Percentiles rank a stretch among this genome's conserved stretches.
Conservation (phyloP, 2,113 vertebrate genomes). For the Tinamus guttatus region DNA sequence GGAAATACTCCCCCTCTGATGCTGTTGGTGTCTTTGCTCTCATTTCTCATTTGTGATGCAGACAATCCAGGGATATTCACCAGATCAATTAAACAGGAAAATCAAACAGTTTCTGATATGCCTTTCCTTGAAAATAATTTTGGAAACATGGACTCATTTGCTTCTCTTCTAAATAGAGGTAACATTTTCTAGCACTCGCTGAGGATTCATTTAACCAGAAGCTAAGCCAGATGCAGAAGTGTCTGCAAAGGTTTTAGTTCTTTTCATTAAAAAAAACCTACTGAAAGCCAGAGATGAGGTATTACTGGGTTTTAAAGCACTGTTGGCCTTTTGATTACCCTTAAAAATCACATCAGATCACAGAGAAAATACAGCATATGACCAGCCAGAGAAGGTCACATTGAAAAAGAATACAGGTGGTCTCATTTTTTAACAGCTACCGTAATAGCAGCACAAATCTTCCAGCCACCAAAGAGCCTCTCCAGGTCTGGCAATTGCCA, state of each 20-base stretch:
- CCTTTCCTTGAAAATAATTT: conserved; percentile 2
- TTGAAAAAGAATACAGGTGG: conserved; percentile 58
- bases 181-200: conserved; percentile 58
- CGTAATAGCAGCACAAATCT: conserved; percentile 55
- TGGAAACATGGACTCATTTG: conserved; percentile 23
- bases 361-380: conserved; percentile 28
- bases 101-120: background rate
- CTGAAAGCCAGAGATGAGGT: background rate
- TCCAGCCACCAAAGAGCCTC: conserved; percentile 36
- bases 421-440: conserved; percentile 50
- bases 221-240: conserved; percentile 16
- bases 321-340: conserved; percentile 37
- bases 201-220: background rate
- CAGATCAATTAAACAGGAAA: background rate
- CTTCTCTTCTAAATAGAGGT: conserved; percentile 54
- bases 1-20: background rate
- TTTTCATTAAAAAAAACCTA: background rate
- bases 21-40: background rate
- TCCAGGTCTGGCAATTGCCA: conserved; percentile 53
- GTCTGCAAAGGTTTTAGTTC: conserved; percentile 9
- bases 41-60: background rate
- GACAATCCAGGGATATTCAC: background rate
- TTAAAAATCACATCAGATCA: conserved; percentile 53
- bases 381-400: conserved; percentile 58
- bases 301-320: conserved; percentile 53